Evolutionary conservation across 2,888 invertebrate species (phyloP).

Genomic region (Linyphia triangularis): DNA sequence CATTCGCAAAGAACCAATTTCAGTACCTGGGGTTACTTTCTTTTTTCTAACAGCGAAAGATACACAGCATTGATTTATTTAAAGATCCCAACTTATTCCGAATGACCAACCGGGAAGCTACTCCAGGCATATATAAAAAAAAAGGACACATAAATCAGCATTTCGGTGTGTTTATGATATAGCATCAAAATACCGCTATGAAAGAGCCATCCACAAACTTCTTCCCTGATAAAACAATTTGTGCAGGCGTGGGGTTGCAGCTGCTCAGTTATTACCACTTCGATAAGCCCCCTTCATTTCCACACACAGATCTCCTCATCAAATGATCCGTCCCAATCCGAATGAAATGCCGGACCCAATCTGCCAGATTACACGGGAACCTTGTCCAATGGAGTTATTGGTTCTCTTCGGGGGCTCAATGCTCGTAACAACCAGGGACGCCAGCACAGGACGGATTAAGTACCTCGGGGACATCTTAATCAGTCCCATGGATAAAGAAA

Average conservation of each 20-base stretch:
- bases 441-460: constrained; percentile 22
- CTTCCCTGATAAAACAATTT: not conserved
- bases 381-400: not conserved
- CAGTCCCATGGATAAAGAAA: constrained; percentile 29
- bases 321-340: not conserved
- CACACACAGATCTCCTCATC: not conserved
- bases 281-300: not conserved
- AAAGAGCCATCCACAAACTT: not conserved
- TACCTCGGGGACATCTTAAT: constrained; percentile 38
- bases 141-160: too few species aligned
- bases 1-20: too few species aligned
- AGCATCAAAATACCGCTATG: too few species aligned
- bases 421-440: not conserved
- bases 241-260: not conserved
- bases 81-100: too few species aligned
- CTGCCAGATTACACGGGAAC: not conserved
- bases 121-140: too few species aligned
- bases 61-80: too few species aligned
- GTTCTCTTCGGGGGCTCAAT: not conserved
- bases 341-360: not conserved
- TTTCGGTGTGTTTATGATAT: too few species aligned
- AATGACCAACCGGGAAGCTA: too few species aligned
- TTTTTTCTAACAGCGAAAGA: too few species aligned
- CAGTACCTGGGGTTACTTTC: too few species aligned
- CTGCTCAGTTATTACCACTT: not conserved